These are phyloP conservation scores for Microtus richardsoni DNA, from an alignment of 2,113 vertebrate species.

Conservation along the genomic window DNA sequence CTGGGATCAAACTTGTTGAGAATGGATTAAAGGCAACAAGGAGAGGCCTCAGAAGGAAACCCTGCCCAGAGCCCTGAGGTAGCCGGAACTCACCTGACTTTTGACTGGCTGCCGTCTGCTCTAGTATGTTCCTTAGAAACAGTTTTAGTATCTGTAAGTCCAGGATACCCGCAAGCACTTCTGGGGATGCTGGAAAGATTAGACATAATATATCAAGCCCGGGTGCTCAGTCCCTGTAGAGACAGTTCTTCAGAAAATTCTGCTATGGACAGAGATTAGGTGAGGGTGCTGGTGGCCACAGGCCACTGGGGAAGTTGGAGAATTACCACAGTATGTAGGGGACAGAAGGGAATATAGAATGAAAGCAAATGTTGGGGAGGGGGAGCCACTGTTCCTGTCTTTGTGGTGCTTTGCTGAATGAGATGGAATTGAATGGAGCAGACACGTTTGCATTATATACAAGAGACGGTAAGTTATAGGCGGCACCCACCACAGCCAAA, in stretches of 20 bases:
- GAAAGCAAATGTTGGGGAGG: conserved; percentile 32
- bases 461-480: not conserved
- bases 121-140: not conserved
- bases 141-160: not conserved
- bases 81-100: not conserved
- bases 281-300: not conserved
- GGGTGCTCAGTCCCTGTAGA: not conserved
- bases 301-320: not conserved
- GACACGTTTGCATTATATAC: not conserved
- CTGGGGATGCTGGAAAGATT: not conserved
- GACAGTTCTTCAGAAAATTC: not conserved
- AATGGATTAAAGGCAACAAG: not conserved
- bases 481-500: not conserved
- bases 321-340: not conserved
- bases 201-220: not conserved
- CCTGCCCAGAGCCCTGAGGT: not conserved
- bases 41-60: not conserved
- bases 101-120: not conserved
- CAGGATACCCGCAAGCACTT: not conserved
- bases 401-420: not conserved
- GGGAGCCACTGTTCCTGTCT: not conserved
- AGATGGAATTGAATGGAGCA: not conserved
- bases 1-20: not conserved
- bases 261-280: too few species aligned
- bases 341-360: not conserved